Conservation (phyloP, 2,888 invertebrate genomes). For the Odontomyia ornata region DNA sequence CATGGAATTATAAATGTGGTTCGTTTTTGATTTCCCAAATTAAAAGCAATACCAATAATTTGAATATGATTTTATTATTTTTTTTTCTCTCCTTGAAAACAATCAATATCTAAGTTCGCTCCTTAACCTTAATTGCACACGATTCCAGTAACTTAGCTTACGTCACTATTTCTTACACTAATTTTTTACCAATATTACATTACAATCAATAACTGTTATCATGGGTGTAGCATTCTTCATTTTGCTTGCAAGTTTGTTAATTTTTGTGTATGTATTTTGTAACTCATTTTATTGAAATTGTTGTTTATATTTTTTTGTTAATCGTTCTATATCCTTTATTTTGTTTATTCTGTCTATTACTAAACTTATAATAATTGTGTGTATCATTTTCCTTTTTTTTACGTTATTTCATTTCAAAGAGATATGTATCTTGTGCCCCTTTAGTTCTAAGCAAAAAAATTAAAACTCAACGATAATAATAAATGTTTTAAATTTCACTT, state of each 20-base stretch:
- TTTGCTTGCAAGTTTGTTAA: no score
- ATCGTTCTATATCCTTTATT: neutral
- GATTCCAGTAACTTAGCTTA: neutral
- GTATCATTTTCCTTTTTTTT: conserved; percentile 10
- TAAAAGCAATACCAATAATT: neutral
- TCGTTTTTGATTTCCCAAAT: no score
- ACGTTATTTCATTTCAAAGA: conserved; percentile 36
- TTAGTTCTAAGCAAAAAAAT: conserved; percentile 15
- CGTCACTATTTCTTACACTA: neutral
- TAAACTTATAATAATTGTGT: conserved; percentile 25
- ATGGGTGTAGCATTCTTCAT: neutral
- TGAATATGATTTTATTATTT: conserved; percentile 15
- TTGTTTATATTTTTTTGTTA: neutral
- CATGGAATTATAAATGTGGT: no score
- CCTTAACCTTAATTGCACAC: conserved; percentile 33
- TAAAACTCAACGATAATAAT: no score
- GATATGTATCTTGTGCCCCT: conserved; percentile 49
- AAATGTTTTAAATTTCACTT: no score
- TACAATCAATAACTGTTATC: conserved; percentile 19
- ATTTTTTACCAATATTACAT: neutral
- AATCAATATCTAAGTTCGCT: conserved; percentile 27
- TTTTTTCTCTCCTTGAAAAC: conserved; percentile 18
- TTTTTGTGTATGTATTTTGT: neutral
- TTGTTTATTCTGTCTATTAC: conserved; percentile 7
- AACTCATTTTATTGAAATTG: neutral